phyloP scores from a whole-genome alignment of 2,797 vertebrate genomes.

The Odontamblyopus lacepedii region DNA sequence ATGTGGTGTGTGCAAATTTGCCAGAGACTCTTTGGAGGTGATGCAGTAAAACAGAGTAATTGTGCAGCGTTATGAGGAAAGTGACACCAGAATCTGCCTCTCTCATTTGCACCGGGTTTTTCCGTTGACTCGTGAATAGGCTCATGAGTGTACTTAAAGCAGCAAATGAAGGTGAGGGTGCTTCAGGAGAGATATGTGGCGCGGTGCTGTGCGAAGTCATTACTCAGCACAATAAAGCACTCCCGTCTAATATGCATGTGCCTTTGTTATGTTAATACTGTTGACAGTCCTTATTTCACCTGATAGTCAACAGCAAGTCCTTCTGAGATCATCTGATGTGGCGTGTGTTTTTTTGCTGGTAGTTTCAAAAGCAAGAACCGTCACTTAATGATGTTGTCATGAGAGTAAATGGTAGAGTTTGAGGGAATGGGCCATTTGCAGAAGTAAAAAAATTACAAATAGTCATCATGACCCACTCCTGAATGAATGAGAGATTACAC shows the following conservation, averaged over 20 bases:
- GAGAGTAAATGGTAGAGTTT: neutral
- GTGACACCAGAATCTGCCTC: conserved; percentile 46
- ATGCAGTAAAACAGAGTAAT: conserved; percentile 59
- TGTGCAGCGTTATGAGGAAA: conserved; percentile 48
- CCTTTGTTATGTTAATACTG: conserved; percentile 49
- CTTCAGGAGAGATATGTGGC: conserved; percentile 60
- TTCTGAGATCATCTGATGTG: conserved; percentile 1
- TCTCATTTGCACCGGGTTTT: conserved; percentile 46
- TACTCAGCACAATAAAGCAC: conserved; percentile 60
- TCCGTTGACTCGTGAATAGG: conserved; percentile 48
- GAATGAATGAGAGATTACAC: too few species aligned
- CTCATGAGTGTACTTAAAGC: conserved; percentile 55
- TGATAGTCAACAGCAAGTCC: neutral
- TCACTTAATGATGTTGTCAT: neutral
- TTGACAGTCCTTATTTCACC: conserved; percentile 44
- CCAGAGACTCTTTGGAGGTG: conserved; percentile 31
- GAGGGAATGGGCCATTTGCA: neutral
- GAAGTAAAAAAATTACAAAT: neutral
- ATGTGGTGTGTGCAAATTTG: conserved; percentile 19
- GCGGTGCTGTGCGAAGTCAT: conserved; percentile 53
- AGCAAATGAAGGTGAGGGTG: conserved; percentile 56
- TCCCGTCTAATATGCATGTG: conserved; percentile 32
- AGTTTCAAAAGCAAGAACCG: neutral
- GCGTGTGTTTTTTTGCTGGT: neutral
- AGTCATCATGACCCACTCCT: too few species aligned